Percentiles rank a stretch among this genome's conserved stretches.
Conservation (phyloP, 1,140 invertebrate species). For the Cardiocondyla obscurior region DNA sequence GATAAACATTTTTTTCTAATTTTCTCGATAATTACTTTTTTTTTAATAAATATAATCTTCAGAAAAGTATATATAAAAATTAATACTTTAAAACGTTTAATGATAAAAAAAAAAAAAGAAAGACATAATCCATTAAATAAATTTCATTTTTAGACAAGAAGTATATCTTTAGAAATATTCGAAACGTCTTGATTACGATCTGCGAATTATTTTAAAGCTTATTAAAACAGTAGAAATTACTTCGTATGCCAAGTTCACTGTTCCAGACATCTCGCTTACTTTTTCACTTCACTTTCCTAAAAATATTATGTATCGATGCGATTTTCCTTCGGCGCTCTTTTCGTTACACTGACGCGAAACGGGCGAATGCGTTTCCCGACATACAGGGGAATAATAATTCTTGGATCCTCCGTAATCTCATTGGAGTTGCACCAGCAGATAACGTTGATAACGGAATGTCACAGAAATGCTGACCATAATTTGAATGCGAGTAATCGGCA, state of each 20-base stretch:
- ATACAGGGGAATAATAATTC: conserved; percentile 30
- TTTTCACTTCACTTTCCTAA: neutral
- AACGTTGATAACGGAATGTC: conserved; percentile 44
- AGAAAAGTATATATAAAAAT: neutral
- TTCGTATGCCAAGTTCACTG: conserved; percentile 55
- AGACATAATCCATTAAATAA: neutral
- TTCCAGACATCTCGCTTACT: conserved; percentile 53
- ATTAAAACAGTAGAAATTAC: conserved; percentile 48
- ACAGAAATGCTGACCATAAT: neutral
- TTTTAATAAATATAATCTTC: neutral
- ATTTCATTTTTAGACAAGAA: neutral
- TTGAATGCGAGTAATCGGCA: neutral
- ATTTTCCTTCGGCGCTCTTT: neutral
- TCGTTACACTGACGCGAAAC: neutral
- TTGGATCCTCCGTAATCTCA: neutral
- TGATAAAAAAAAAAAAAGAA: neutral
- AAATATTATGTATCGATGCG: neutral
- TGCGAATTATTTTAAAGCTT: neutral
- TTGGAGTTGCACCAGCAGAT: conserved; percentile 34
- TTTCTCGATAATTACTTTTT: neutral
- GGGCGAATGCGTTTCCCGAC: neutral
- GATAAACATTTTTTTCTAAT: no score
- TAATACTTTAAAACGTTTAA: neutral
- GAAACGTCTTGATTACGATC: neutral
- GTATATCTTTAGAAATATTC: neutral